Evolutionary conservation across 1,140 invertebrate species (phyloP), one percentile per base, ranked within the genome.

Genomic region (Pinna nobilis): DNA sequence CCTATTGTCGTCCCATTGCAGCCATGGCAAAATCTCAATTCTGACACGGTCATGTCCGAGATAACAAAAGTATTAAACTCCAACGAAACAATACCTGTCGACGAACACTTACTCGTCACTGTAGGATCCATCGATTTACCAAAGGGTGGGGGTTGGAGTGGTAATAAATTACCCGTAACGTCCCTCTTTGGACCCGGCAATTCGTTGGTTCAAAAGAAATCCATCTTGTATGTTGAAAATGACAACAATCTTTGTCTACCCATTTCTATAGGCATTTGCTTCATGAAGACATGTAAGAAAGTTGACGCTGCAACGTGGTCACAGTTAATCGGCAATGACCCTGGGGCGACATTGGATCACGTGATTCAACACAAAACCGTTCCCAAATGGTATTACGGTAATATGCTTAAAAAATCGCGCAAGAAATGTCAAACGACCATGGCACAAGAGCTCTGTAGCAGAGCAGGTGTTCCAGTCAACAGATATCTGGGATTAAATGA

Each of bases 1-100:
- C 53, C 66, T 9, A 69, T 69, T 18, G 53, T 59, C 11, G 66
- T 69, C 35, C 66, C 53, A 44, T 47, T 59, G 23, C 53, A 69
- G 28, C n/a, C 51, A 47, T 69, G 66, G 66, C 18, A 44, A 47
- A 51, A 69, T 35, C 37, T 69, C n/a, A 55, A 59, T 47, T 39
- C 53, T 5, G 51, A 69, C n/a, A 69, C 23, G 30, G 66, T 69
- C 28, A 69, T 69, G 66, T 41, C 53, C 1, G 66, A 55, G 28
- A 41, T 69, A 18, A 68, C 64, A 20, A 66, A 69, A n/a, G 66
- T 69, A 13, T 49, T 69, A 59, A 69, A 69, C 39, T 59, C 53
- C 18, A 41, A 69, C 13, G 66, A 69, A 60, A 59, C 53, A 20
- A 57, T 69, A 13, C 66, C 66, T 32, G 35, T 69, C 7, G 66